Conservation (phyloP, 1,140 invertebrate species). For the Cylas formicarius region DNA sequence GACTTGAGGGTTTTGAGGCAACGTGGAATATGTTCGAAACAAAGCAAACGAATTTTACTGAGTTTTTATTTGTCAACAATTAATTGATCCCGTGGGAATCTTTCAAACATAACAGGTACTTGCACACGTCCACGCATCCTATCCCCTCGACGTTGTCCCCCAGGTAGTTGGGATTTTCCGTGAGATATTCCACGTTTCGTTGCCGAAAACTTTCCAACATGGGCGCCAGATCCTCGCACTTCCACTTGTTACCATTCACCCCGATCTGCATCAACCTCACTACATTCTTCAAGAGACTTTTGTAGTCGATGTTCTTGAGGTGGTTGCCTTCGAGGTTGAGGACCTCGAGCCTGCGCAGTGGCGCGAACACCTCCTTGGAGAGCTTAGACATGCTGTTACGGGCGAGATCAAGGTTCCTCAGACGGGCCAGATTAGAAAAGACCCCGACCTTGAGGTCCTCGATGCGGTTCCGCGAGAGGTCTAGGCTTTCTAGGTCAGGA, state of each 20-base stretch:
- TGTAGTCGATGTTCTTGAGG: conserved; percentile 5
- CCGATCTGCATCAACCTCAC: conserved; percentile 1
- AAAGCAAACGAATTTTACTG: too few relatives aligned
- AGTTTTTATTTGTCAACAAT: too few relatives aligned
- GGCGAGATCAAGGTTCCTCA: conserved; percentile 7
- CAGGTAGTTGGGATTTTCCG: conserved; percentile 2
- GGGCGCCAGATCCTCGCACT: conserved; percentile 13
- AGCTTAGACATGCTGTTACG: conserved; percentile 10
- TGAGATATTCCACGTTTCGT: conserved; percentile 1
- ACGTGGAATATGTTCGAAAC: too few relatives aligned
- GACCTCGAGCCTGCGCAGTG: not conserved
- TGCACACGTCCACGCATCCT: conserved; percentile 16
- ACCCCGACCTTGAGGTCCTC: conserved; percentile 10
- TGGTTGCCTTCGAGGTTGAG: conserved; percentile 16
- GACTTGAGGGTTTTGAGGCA: too few relatives aligned
- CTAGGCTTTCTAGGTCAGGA: conserved; percentile 1
- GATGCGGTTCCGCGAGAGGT: conserved; percentile 3
- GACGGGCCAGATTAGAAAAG: conserved; percentile 9
- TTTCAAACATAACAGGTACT: conserved; percentile 15
- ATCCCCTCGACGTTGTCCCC: conserved; percentile 17
- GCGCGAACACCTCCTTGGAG: conserved; percentile 10
- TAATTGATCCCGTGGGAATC: conserved; percentile 19
- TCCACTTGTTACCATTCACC: conserved; percentile 14
- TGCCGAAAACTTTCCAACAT: conserved; percentile 9
- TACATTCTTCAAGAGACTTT: not conserved